Conservation (phyloP, 2,113 vertebrate species). For the Mesoclemmys tuberculata region DNA sequence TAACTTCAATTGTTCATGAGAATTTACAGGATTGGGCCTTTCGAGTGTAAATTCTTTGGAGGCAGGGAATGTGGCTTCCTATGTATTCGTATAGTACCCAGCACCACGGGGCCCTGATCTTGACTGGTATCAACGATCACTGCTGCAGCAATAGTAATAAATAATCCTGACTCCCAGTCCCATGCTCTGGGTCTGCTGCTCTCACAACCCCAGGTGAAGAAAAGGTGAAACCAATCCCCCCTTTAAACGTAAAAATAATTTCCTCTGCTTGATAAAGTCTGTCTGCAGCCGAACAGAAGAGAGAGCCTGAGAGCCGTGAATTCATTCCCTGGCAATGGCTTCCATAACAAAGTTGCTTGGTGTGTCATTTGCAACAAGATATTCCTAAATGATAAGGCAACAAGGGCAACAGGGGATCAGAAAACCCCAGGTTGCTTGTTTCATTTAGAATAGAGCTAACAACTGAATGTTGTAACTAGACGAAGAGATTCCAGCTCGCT, state of each 20-base stretch:
- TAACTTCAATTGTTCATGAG: not conserved
- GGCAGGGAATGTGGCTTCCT: not conserved
- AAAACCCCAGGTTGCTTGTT: not conserved
- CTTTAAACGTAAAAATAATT: too few species aligned
- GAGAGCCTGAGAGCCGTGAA: not conserved
- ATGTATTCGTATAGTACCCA: not conserved
- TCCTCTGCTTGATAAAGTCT: too few species aligned
- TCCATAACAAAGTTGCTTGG: not conserved
- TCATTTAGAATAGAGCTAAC: not conserved
- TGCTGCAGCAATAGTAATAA: not conserved
- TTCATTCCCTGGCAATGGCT: not conserved
- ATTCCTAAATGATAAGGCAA: not conserved
- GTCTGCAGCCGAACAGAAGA: not conserved
- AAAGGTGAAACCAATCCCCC: not conserved
- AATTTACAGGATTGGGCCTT: not conserved
- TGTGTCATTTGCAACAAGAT: accelerated
- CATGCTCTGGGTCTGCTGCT: not conserved
- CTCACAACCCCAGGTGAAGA: not conserved
- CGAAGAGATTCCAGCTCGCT: not conserved
- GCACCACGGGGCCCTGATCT: not conserved
- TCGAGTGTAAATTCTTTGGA: not conserved
- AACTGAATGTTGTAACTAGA: not conserved
- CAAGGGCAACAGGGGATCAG: not conserved
- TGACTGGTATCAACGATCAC: not conserved
- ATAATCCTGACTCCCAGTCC: not conserved